A percentile compares a stretch with the other conserved stretches of the same genome.
These are phyloP conservation scores for Escarpia spicata DNA, from an alignment of 2,888 invertebrate species.

Conservation along the genomic window DNA sequence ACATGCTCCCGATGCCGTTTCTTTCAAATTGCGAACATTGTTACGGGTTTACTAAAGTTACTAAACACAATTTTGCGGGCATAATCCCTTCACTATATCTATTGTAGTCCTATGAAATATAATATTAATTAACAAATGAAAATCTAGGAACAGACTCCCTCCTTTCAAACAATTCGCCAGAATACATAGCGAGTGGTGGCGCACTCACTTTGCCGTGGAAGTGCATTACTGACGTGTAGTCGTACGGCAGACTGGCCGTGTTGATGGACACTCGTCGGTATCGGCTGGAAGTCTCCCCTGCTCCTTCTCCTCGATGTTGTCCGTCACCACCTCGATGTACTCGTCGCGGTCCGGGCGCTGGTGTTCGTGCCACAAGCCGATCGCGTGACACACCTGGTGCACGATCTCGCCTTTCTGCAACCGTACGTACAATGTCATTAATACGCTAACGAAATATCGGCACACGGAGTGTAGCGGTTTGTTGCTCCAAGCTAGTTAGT, in stretches of 20 bases:
- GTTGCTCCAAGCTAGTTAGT: no score
- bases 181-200: neutral
- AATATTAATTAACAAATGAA: no score
- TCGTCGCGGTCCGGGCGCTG: neutral
- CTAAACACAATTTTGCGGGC: no score
- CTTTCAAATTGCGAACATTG: no score
- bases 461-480: no score
- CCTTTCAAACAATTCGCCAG: neutral
- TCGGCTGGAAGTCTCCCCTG: neutral
- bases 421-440: neutral
- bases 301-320: neutral
- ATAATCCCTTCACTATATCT: no score
- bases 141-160: no score
- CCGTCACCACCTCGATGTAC: neutral
- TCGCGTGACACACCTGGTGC: neutral
- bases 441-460: no score
- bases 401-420: slow-evolving; percentile 9
- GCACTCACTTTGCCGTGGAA: neutral
- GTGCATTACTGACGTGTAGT: neutral
- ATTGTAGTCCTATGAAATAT: no score
- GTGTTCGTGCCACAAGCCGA: neutral
- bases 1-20: no score
- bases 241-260: neutral
- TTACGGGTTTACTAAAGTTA: no score
- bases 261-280: neutral